These are phyloP conservation scores for Molorchus minor DNA, from an alignment of 2,888 invertebrate genomes.

Conservation along the genomic window DNA sequence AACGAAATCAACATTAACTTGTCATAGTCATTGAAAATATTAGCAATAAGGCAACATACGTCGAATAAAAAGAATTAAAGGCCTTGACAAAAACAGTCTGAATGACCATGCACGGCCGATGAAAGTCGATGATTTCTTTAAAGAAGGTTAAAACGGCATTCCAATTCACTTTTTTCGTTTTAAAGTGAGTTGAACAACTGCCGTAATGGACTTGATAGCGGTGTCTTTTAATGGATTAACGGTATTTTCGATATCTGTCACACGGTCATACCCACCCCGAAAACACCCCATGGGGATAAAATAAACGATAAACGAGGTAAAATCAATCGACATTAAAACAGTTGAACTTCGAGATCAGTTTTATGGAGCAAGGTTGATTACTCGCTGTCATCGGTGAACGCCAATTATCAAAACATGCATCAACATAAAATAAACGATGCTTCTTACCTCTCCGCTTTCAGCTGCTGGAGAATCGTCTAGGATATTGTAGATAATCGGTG, in stretches of 20 bases:
- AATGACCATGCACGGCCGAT: slow-evolving; percentile 10
- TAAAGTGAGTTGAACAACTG: slow-evolving; percentile 38
- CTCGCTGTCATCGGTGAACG: slow-evolving; percentile 26
- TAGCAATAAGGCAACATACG: too few species aligned
- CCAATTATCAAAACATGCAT: slow-evolving; percentile 31
- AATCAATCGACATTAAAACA: slow-evolving; percentile 4
- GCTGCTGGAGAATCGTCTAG: slow-evolving; percentile 93
- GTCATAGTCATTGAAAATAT: too few species aligned
- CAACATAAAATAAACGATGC: slow-evolving; percentile 48
- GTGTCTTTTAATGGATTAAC: slow-evolving; percentile 25
- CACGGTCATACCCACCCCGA: too few species aligned
- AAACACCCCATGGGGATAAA: background rate
- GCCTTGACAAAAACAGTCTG: slow-evolving; percentile 22
- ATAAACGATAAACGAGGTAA: slow-evolving; percentile 6
- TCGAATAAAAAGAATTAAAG: slow-evolving; percentile 20
- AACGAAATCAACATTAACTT: too few species aligned
- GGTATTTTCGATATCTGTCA: slow-evolving; percentile 12
- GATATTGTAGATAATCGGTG: slow-evolving; percentile 93
- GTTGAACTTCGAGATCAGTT: slow-evolving; percentile 11
- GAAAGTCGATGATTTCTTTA: slow-evolving; percentile 31
- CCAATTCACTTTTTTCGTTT: slow-evolving; percentile 43
- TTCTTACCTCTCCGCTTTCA: slow-evolving; percentile 88
- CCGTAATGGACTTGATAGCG: slow-evolving; percentile 22
- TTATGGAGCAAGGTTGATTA: slow-evolving; percentile 17
- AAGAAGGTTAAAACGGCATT: slow-evolving; percentile 48